Evolutionary conservation across 2,888 invertebrate species (phyloP).

Genomic region (Pollenia angustigena): DNA sequence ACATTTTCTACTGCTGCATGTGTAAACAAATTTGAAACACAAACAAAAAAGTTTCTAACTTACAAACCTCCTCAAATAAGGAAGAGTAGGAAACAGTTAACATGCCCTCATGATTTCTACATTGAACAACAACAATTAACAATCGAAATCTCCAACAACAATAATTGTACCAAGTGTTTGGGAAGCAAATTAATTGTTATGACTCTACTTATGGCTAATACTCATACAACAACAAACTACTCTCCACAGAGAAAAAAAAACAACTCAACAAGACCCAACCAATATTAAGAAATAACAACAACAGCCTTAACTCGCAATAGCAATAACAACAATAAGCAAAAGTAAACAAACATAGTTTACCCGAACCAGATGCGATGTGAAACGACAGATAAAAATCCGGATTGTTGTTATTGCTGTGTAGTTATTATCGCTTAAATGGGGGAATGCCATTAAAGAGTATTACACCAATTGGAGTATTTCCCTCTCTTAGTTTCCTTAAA

Average conservation of each 20-base stretch:
- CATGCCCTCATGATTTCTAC: not conserved
- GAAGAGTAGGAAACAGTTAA: no score
- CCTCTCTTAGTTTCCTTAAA: not conserved
- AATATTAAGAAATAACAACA: constrained; percentile 17
- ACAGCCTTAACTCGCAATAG: not conserved
- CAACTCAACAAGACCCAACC: not conserved
- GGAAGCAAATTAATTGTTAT: constrained; percentile 46
- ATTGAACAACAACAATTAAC: not conserved
- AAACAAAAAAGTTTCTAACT: no score
- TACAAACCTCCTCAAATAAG: no score
- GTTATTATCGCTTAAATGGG: not conserved
- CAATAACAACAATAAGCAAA: not conserved
- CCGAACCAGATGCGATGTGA: not conserved
- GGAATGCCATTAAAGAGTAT: constrained; percentile 25
- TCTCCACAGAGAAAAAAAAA: not conserved
- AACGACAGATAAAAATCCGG: no score
- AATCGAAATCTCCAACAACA: not conserved
- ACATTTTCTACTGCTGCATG: no score
- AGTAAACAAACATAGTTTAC: not conserved
- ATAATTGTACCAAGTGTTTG: constrained; percentile 51
- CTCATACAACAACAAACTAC: constrained; percentile 12
- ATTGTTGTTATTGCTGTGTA: no score
- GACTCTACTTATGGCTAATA: constrained; percentile 45
- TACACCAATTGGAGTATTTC: constrained; percentile 27
- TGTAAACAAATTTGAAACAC: no score